Evolutionary conservation across 2,888 invertebrate genomes (phyloP).

Genomic region (Ditula angustiorana): DNA sequence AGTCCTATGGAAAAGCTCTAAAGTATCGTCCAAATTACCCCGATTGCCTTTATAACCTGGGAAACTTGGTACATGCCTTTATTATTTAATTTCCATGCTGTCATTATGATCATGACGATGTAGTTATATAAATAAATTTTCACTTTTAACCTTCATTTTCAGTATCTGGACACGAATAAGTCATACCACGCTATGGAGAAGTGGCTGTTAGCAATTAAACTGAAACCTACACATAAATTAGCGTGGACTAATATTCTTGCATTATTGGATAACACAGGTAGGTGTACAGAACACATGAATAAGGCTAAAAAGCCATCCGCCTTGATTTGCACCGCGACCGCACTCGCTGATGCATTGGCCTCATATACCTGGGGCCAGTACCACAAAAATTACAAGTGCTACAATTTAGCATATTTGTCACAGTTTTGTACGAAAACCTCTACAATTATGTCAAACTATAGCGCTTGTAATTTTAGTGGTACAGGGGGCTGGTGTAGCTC

Average conservation of each 20-base stretch:
- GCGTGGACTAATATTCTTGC: conserved; percentile 98
- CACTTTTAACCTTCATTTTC: conserved; percentile 50
- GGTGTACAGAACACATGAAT: too few species aligned
- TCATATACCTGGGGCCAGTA: too few species aligned
- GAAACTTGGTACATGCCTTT: conserved; percentile 92
- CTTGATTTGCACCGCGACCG: too few species aligned
- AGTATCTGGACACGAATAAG: conserved; percentile 92
- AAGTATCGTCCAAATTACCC: conserved; percentile 92
- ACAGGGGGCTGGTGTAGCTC: too few species aligned
- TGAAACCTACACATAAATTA: conserved; percentile 91
- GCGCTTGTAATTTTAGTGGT: too few species aligned
- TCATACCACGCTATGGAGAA: conserved; percentile 90
- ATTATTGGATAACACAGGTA: conserved; percentile 91
- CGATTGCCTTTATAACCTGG: conserved; percentile 97
- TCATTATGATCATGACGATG: too few species aligned
- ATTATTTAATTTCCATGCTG: not conserved
- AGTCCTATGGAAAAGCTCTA: conserved; percentile 93
- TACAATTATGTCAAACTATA: too few species aligned
- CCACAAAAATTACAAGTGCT: too few species aligned
- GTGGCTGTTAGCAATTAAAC: conserved; percentile 93
- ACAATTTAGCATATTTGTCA: too few species aligned
- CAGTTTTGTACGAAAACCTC: too few species aligned
- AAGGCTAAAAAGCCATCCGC: too few species aligned
- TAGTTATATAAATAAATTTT: not conserved
- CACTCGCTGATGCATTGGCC: too few species aligned